These are phyloP conservation scores for Drosophila asahinai DNA, from an alignment of 1,140 invertebrate species.

Conservation along the genomic window DNA sequence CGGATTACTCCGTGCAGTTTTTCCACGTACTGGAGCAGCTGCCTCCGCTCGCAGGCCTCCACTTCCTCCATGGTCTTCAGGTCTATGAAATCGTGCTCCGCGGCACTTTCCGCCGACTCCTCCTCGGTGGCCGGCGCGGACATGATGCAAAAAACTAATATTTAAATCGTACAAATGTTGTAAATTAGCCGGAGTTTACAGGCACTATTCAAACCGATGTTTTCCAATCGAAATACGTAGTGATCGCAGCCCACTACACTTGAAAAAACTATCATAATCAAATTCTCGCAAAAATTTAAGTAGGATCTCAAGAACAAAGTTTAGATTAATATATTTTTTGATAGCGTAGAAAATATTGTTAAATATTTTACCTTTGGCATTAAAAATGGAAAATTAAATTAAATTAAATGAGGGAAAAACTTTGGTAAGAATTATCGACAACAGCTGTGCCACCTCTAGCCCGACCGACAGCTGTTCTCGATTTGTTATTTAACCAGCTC, in stretches of 20 bases:
- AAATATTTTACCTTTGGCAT: no score
- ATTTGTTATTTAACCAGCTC: slow-evolving; percentile 71
- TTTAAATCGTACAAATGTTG: slow-evolving; percentile 2
- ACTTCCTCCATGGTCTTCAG: slow-evolving; percentile 54
- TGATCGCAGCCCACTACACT: not conserved
- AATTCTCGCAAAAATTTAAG: no score
- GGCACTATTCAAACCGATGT: not conserved
- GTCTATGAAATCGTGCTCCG: slow-evolving; percentile 59
- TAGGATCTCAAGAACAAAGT: not conserved
- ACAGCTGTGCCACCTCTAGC: not conserved
- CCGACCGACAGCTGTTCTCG: slow-evolving; percentile 42
- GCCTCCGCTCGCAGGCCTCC: slow-evolving; percentile 34
- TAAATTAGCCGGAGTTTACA: slow-evolving; percentile 1
- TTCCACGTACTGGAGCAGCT: slow-evolving; percentile 59
- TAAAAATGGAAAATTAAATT: not conserved
- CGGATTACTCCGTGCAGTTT: slow-evolving; percentile 69
- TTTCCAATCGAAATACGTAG: slow-evolving; percentile 2
- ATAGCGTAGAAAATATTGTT: no score
- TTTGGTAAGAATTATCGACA: not conserved
- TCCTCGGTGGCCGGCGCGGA: slow-evolving; percentile 5
- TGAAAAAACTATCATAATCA: not conserved
- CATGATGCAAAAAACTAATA: slow-evolving; percentile 29
- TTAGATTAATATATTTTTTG: no score
- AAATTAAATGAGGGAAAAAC: not conserved
- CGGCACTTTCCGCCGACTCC: slow-evolving; percentile 11